Percentiles rank a stretch among this genome's conserved stretches.
Conservation (phyloP, 2,888 invertebrate genomes). For the Tenthredo livida region DNA sequence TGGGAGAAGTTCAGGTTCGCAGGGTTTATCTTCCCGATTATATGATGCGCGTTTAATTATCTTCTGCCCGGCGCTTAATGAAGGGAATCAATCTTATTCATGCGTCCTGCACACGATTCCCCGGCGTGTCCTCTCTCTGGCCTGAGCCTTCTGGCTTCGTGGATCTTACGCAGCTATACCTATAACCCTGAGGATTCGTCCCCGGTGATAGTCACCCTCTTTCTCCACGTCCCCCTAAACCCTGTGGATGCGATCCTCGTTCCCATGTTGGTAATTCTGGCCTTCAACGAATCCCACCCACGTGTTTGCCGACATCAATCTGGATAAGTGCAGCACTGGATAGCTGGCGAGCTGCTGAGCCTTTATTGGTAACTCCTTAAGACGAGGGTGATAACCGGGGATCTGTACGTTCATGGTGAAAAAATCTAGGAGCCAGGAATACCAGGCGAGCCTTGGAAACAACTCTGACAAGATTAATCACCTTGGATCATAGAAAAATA, state of each 20-base stretch:
- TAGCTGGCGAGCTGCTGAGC: neutral
- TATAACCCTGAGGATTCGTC: slow-evolving; percentile 29
- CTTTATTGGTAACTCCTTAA: neutral
- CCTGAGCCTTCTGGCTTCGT: slow-evolving; percentile 53
- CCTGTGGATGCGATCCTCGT: slow-evolving; percentile 25
- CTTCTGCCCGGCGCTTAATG: slow-evolving; percentile 61
- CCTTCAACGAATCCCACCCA: slow-evolving; percentile 54
- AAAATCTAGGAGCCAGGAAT: neutral
- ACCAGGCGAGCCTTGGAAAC: slow-evolving; percentile 28
- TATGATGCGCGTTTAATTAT: slow-evolving; percentile 67
- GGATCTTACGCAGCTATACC: slow-evolving; percentile 43
- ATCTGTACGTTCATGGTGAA: neutral
- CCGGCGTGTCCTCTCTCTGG: slow-evolving; percentile 26
- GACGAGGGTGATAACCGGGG: slow-evolving; percentile 43
- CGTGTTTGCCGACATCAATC: slow-evolving; percentile 53
- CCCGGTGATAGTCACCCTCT: slow-evolving; percentile 11
- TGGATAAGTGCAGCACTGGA: slow-evolving; percentile 44
- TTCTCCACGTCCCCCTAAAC: neutral
- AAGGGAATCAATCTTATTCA: slow-evolving; percentile 67
- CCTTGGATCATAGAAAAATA: slow-evolving; percentile 45
- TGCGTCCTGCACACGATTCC: slow-evolving; percentile 52
- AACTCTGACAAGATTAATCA: slow-evolving; percentile 51
- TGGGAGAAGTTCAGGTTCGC: slow-evolving; percentile 32
- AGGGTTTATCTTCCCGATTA: slow-evolving; percentile 64
- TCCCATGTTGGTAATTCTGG: slow-evolving; percentile 39